phyloP scores from a whole-genome alignment of 2,797 vertebrate genomes.

The Cryptoblepharus egeriae region DNA sequence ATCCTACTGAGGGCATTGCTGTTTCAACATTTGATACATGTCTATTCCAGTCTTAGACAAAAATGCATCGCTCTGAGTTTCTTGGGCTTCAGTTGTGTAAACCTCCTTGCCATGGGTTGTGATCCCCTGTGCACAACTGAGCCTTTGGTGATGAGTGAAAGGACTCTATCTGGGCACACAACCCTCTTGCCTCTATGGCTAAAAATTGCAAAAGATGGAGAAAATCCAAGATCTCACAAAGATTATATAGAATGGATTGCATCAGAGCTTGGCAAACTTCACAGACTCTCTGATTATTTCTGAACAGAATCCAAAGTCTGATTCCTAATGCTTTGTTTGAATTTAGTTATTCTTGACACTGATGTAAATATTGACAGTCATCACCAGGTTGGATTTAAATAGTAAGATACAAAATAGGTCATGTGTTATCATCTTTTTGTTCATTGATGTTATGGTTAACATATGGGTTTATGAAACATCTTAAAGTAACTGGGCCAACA shows the following conservation, averaged over 20 bases:
- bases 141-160: background rate
- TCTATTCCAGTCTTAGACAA: background rate
- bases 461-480: background rate
- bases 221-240: background rate
- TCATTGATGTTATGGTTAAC: background rate
- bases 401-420: background rate
- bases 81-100: background rate
- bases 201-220: background rate
- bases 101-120: background rate
- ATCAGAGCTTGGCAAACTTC: background rate
- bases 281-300: background rate
- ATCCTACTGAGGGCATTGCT: too few relatives aligned
- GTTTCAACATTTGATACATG: background rate
- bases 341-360: background rate
- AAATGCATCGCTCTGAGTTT: conserved; percentile 1
- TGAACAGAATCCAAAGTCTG: background rate
- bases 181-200: background rate
- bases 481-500: too few relatives aligned
- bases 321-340: background rate
- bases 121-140: rapidly evolving
- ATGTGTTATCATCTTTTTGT: background rate
- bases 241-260: background rate
- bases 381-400: background rate
- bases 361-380: background rate
- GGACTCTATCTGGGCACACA: background rate